Evolutionary conservation across 2,888 invertebrate genomes (phyloP).

Genomic region (Drosophila mayaguana): DNA sequence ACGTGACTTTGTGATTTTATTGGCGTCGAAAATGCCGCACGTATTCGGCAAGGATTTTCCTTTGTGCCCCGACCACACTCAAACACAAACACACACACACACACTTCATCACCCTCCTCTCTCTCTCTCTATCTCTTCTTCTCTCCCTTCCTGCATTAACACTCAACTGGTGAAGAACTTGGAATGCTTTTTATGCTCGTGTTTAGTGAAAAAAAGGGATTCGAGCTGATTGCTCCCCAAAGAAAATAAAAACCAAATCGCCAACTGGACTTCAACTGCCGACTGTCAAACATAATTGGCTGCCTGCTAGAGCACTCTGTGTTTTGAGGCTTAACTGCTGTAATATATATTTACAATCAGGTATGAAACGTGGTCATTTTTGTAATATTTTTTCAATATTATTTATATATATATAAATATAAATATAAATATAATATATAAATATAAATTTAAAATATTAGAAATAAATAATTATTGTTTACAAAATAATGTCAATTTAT

Average conservation of each 20-base stretch:
- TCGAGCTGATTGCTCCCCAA: slow-evolving; percentile 73
- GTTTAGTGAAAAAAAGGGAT: slow-evolving; percentile 78
- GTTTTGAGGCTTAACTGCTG: slow-evolving; percentile 38
- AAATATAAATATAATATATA: no score
- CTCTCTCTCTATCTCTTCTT: not conserved
- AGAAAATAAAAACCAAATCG: slow-evolving; percentile 31
- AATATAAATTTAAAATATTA: no score
- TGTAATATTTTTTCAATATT: not conserved
- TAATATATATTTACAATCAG: slow-evolving; percentile 25
- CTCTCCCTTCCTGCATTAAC: slow-evolving; percentile 61
- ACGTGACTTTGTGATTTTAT: slow-evolving; percentile 84
- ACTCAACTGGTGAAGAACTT: slow-evolving; percentile 72
- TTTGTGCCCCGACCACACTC: slow-evolving; percentile 38
- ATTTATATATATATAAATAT: no score
- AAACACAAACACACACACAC: slow-evolving; percentile 8
- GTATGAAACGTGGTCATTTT: not conserved
- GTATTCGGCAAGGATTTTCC: slow-evolving; percentile 68
- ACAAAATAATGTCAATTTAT: no score
- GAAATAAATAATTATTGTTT: no score
- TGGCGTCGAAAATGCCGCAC: slow-evolving; percentile 79
- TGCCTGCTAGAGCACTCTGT: slow-evolving; percentile 7
- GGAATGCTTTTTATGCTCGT: slow-evolving; percentile 74
- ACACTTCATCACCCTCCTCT: no score
- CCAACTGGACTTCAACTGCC: slow-evolving; percentile 29
- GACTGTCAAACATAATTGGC: slow-evolving; percentile 56